A percentile compares a stretch with the other conserved stretches of the same genome.
phyloP scores from a whole-genome alignment of 2,113 vertebrate genomes.

The Mormyrus iriodes region DNA sequence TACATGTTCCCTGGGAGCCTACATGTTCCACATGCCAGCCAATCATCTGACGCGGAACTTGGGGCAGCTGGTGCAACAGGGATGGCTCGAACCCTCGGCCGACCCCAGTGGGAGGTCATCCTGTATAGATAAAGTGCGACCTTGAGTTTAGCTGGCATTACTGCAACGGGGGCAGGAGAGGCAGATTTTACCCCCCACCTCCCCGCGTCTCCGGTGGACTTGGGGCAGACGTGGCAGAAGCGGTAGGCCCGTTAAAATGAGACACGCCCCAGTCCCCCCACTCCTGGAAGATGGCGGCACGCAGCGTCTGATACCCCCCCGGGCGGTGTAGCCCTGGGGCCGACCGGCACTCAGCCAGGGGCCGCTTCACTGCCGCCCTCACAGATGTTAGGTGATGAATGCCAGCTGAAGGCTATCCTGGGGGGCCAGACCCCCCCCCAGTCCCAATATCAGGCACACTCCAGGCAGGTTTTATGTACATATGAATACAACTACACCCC shows the following conservation, averaged over 20 bases:
- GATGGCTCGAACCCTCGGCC: neutral
- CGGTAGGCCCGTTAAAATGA: neutral
- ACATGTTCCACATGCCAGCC: no score
- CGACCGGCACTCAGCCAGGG: neutral
- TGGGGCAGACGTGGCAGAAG: neutral
- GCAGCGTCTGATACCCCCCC: neutral
- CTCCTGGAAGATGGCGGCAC: neutral
- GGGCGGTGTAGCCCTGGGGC: neutral
- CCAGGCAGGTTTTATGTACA: neutral
- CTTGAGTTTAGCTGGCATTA: no score
- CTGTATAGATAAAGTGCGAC: no score
- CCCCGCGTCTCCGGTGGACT: neutral
- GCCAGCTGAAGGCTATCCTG: neutral
- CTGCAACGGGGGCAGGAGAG: no score
- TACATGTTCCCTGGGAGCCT: no score
- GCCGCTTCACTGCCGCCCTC: neutral
- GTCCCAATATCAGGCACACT: neutral
- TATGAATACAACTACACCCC: neutral
- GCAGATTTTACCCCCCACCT: neutral
- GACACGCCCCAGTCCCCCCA: neutral
- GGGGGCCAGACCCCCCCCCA: neutral
- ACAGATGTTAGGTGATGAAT: neutral
- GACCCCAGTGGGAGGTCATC: no score
- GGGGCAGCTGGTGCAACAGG: neutral
- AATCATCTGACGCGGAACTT: no score